phyloP scores from a whole-genome alignment of 2,113 vertebrate species.

The Halcyon malimbica region DNA sequence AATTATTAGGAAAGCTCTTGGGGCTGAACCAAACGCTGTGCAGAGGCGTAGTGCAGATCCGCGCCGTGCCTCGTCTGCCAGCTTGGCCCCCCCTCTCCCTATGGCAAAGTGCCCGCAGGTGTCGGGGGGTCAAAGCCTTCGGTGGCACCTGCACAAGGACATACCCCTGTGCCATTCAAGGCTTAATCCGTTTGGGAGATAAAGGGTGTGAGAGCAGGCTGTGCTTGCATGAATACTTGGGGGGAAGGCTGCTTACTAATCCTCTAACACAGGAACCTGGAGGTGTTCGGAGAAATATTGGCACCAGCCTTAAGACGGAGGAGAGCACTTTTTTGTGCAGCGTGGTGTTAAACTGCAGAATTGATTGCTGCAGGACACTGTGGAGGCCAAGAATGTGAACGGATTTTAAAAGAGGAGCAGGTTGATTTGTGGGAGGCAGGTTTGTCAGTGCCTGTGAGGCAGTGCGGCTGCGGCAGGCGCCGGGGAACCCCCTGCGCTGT shows the following conservation, averaged over 20 bases:
- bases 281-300: not conserved
- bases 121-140: accelerated
- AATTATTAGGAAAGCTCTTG: not conserved
- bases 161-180: not conserved
- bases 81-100: not conserved
- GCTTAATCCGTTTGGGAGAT: not conserved
- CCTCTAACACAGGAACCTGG: not conserved
- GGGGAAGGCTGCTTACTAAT: not conserved
- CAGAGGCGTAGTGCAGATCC: accelerated
- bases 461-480: not conserved
- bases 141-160: not conserved
- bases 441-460: not conserved
- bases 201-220: not conserved
- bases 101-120: accelerated
- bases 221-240: not conserved
- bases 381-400: not conserved
- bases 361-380: not conserved
- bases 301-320: not conserved
- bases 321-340: not conserved
- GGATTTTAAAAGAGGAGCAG: not conserved
- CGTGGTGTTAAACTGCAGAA: not conserved
- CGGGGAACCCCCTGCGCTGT: accelerated
- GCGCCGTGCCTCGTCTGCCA: accelerated
- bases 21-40: accelerated
- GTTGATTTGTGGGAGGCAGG: not conserved